Conservation (phyloP, 1,140 invertebrate genomes). For the Pomacea maculata region DNA sequence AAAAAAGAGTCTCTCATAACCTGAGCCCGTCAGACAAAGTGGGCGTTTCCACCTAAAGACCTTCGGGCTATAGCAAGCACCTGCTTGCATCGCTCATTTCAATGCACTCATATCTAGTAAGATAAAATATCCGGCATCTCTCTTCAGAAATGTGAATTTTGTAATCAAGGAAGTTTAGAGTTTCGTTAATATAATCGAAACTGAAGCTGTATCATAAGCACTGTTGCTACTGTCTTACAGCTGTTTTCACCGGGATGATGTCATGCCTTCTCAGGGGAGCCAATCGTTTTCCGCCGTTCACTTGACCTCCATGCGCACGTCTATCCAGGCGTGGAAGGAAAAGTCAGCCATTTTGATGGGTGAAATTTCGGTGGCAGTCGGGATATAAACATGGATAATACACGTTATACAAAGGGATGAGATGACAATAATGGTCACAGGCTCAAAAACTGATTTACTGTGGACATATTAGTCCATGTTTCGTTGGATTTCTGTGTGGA, state of each 20-base stretch:
- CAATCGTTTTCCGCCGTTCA: slow-evolving; percentile 46
- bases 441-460: slow-evolving; percentile 13
- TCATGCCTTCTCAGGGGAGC: slow-evolving; percentile 49
- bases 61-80: neutral
- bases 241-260: slow-evolving; percentile 50
- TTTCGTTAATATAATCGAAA: neutral
- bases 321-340: slow-evolving; percentile 54
- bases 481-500: slow-evolving; percentile 8
- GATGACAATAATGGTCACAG: slow-evolving; percentile 10
- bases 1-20: neutral
- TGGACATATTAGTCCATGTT: slow-evolving; percentile 10
- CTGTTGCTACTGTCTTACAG: slow-evolving; percentile 29
- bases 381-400: slow-evolving; percentile 30
- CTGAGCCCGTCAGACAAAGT: slow-evolving; percentile 4
- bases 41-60: slow-evolving; percentile 15
- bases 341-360: slow-evolving; percentile 61
- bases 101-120: neutral
- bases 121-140: neutral
- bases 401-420: slow-evolving; percentile 17
- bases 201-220: slow-evolving; percentile 9
- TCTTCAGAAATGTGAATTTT: neutral
- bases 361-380: slow-evolving; percentile 41
- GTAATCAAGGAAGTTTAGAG: neutral
- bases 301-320: slow-evolving; percentile 55
- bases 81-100: neutral